These are phyloP conservation scores for Caenorhabditis angaria DNA, from an alignment of 2,888 invertebrate genomes.

Conservation along the genomic window DNA sequence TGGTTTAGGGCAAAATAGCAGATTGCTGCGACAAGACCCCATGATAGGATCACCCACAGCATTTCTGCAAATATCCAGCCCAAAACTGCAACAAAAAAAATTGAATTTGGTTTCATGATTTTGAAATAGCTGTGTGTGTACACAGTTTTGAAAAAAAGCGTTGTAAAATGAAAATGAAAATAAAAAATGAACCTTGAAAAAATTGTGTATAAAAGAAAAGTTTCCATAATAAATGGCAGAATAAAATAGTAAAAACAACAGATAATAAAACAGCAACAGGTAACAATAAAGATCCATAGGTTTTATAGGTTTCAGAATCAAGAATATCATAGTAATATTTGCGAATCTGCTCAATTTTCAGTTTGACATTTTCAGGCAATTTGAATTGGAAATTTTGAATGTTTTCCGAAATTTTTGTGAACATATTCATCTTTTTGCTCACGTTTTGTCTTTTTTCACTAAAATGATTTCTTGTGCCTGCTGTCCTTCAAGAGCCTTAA, in stretches of 20 bases:
- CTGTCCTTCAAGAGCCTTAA: slow-evolving; percentile 43
- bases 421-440: slow-evolving; percentile 5
- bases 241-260: slow-evolving; percentile 36
- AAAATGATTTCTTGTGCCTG: slow-evolving; percentile 16
- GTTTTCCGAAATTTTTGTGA: background rate
- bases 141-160: background rate
- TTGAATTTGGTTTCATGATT: background rate
- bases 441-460: slow-evolving; percentile 4
- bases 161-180: background rate
- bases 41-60: slow-evolving; percentile 65
- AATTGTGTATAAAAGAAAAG: slow-evolving; percentile 26
- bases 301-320: slow-evolving; percentile 33
- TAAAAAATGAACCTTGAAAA: slow-evolving; percentile 35
- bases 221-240: slow-evolving; percentile 42
- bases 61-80: slow-evolving; percentile 53
- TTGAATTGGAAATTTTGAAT: background rate
- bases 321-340: slow-evolving; percentile 28
- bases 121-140: too few species aligned
- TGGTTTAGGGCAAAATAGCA: slow-evolving; percentile 67
- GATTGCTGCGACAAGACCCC: slow-evolving; percentile 65
- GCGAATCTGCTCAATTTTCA: slow-evolving; percentile 14
- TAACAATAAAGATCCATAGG: slow-evolving; percentile 33
- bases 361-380: slow-evolving; percentile 1
- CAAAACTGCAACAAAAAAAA: slow-evolving; percentile 34
- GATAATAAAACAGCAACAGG: slow-evolving; percentile 31